These are phyloP conservation scores for Bolinopsis microptera DNA, from an alignment of 37 sponge, comb jelly and placozoan species.

Conservation along the genomic window DNA sequence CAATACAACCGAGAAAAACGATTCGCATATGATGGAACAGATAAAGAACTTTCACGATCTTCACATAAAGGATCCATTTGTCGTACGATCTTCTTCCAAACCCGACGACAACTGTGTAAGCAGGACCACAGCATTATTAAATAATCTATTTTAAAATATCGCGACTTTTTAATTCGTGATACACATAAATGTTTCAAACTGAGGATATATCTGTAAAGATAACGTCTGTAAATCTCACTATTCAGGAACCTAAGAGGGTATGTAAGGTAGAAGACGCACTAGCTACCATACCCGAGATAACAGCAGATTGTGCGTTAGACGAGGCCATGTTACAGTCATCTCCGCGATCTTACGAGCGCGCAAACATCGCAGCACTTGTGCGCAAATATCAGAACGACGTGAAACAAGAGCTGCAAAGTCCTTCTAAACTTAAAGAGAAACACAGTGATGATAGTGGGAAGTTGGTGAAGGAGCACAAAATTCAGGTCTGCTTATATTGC, in stretches of 20 bases:
- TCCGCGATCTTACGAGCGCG: neutral
- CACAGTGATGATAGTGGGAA: neutral
- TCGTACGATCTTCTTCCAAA: neutral
- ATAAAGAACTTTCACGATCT: neutral
- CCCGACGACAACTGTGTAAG: neutral
- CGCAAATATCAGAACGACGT: conserved; percentile 56
- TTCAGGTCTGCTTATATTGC: conserved; percentile 1
- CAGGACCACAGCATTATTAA: too few species aligned
- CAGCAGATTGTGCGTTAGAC: neutral
- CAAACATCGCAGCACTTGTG: conserved; percentile 20
- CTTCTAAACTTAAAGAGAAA: neutral
- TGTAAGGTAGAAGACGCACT: neutral
- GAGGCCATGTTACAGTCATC: conserved; percentile 22
- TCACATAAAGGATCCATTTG: neutral
- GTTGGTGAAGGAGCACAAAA: conserved; percentile 32
- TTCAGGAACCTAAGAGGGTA: neutral
- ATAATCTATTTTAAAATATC: too few species aligned
- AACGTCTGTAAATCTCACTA: too few species aligned
- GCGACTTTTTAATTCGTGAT: too few species aligned
- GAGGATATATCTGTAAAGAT: too few species aligned
- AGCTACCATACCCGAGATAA: neutral
- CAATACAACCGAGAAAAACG: neutral
- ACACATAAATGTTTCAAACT: too few species aligned
- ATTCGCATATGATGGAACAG: neutral
- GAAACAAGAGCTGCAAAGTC: neutral